A percentile compares a stretch with the other conserved stretches of the same genome.
phyloP scores from a whole-genome alignment of 2,797 vertebrate genomes.

The Geotrypetes seraphini region DNA sequence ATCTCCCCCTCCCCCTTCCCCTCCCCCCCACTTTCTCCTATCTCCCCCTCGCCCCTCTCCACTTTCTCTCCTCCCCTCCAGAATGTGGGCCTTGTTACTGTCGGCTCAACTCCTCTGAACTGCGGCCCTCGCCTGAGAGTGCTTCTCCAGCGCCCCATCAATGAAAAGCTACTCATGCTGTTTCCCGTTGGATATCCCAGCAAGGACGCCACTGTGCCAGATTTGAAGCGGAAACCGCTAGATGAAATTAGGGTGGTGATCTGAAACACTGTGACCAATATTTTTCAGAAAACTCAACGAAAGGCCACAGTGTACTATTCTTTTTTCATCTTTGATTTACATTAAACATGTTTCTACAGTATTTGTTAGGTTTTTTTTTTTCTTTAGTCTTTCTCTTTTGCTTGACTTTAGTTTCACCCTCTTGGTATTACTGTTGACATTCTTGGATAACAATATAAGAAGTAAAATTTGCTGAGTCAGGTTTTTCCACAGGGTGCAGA shows the following conservation, averaged over 20 bases:
- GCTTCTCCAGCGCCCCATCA: conserved; percentile 71
- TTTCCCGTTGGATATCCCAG: conserved; percentile 85
- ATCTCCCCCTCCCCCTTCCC: too few relatives aligned
- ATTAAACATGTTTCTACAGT: too few relatives aligned
- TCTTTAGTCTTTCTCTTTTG: too few relatives aligned
- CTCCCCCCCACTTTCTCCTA: too few relatives aligned
- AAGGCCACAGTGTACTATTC: neutral
- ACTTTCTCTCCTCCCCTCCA: conserved; percentile 20
- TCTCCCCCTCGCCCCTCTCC: too few relatives aligned
- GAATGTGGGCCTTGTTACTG: conserved; percentile 84
- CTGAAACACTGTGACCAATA: conserved; percentile 24
- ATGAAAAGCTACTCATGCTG: conserved; percentile 87
- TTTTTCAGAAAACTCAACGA: fast-evolving
- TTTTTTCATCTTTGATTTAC: too few relatives aligned
- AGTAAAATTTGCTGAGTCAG: too few relatives aligned
- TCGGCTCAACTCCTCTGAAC: conserved; percentile 88
- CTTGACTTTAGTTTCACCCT: too few relatives aligned
- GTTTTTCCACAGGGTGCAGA: too few relatives aligned
- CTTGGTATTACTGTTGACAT: too few relatives aligned
- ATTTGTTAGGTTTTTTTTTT: too few relatives aligned
- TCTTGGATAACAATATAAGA: too few relatives aligned
- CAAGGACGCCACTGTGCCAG: conserved; percentile 71
- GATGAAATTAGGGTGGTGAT: conserved; percentile 69
- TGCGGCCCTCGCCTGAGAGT: conserved; percentile 76
- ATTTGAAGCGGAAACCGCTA: conserved; percentile 69